Conservation (phyloP, 1,140 invertebrate species). For the Euura saliciscinereae region DNA sequence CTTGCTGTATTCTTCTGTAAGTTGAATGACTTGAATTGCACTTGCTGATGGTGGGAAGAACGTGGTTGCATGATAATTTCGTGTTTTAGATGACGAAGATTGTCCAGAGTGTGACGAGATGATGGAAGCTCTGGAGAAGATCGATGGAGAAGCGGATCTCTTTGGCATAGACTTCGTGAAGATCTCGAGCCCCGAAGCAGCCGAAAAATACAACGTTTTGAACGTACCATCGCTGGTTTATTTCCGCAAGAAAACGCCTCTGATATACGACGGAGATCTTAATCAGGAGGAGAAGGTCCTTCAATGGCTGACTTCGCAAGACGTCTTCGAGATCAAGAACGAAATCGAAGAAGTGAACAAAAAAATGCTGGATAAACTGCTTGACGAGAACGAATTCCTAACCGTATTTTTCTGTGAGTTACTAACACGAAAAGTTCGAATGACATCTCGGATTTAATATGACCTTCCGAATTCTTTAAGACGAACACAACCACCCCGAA, state of each 20-base stretch:
- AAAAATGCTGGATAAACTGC: constrained; percentile 92
- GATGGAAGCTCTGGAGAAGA: constrained; percentile 86
- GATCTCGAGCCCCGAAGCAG: constrained; percentile 83
- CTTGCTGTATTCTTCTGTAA: constrained; percentile 93
- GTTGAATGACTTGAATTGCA: constrained; percentile 44
- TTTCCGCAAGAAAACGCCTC: constrained; percentile 85
- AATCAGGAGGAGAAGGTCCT: constrained; percentile 85
- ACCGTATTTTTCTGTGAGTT: constrained; percentile 95
- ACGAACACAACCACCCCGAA: constrained; percentile 79
- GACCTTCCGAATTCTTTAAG: constrained; percentile 55
- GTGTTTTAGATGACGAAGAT: constrained; percentile 80
- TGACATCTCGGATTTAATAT: constrained; percentile 5
- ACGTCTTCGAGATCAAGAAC: constrained; percentile 94
- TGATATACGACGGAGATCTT: constrained; percentile 91
- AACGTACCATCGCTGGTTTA: constrained; percentile 88
- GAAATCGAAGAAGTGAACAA: constrained; percentile 96
- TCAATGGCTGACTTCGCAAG: constrained; percentile 90
- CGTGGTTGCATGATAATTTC: constrained; percentile 24
- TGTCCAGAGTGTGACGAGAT: constrained; percentile 90
- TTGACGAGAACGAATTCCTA: constrained; percentile 93
- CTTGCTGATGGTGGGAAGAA: not conserved
- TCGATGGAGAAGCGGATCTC: constrained; percentile 91
- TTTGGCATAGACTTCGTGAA: constrained; percentile 96
- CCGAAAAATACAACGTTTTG: constrained; percentile 80
- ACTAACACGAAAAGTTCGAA: constrained; percentile 8